These are phyloP conservation scores for Papilio helenus DNA, from an alignment of 1,140 invertebrate genomes.

Conservation along the genomic window DNA sequence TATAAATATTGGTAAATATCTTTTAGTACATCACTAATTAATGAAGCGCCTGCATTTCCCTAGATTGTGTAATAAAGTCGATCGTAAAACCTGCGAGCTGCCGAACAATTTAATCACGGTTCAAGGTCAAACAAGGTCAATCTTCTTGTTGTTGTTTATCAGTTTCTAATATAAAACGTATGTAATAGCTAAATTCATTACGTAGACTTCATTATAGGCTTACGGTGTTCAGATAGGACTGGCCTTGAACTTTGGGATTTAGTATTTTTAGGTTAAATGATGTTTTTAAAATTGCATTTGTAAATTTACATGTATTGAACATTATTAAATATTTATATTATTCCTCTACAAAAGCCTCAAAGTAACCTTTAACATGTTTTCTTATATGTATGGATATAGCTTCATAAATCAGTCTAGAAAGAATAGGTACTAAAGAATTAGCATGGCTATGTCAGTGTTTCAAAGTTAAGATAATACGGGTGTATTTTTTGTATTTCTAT, in stretches of 20 bases:
- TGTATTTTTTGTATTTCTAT: background rate
- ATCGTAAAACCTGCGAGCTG: slow-evolving; percentile 22
- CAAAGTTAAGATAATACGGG: background rate
- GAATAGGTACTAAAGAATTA: background rate
- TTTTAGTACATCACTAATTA: slow-evolving; percentile 24
- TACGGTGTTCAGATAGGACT: no score
- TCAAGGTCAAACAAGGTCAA: slow-evolving; percentile 27
- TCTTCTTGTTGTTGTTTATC: slow-evolving; percentile 25
- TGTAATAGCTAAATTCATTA: background rate
- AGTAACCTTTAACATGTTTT: background rate
- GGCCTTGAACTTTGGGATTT: no score
- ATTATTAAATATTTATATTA: no score
- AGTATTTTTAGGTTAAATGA: no score
- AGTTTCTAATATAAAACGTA: background rate
- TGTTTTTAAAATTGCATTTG: no score
- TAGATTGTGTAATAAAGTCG: slow-evolving; percentile 29
- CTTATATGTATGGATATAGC: background rate
- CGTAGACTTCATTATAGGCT: background rate
- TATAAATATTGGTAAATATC: background rate
- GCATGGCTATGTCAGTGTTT: background rate
- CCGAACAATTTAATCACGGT: slow-evolving; percentile 34
- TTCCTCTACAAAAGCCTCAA: no score
- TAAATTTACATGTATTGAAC: no score
- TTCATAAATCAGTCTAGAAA: background rate
- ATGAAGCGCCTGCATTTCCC: slow-evolving; percentile 31